Conservation (phyloP, 2,797 vertebrate genomes). For the Pseudochirops cupreus region DNA sequence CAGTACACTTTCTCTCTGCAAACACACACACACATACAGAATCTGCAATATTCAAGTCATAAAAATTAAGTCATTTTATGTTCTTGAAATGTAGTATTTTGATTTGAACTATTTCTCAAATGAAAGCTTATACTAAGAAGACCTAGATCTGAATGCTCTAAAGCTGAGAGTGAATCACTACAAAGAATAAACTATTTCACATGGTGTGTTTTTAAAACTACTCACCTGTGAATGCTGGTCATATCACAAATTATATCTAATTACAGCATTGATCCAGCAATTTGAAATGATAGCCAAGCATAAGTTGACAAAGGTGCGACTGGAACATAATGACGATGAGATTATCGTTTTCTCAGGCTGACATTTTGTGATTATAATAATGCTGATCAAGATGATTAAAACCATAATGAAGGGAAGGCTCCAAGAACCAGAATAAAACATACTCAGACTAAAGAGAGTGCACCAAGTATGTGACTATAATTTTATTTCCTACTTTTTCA, state of each 20-base stretch:
- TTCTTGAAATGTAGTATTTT: slow-evolving; percentile 73
- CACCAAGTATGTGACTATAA: slow-evolving; percentile 53
- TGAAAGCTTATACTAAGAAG: slow-evolving; percentile 53
- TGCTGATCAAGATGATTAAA: slow-evolving; percentile 85
- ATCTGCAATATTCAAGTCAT: slow-evolving; percentile 50
- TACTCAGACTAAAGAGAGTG: slow-evolving; percentile 17
- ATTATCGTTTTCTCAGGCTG: slow-evolving; percentile 84
- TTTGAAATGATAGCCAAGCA: slow-evolving; percentile 81
- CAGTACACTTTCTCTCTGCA: background rate
- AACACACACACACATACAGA: background rate
- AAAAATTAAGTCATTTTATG: slow-evolving; percentile 68
- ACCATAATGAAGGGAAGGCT: slow-evolving; percentile 78
- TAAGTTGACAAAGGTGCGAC: slow-evolving; percentile 86
- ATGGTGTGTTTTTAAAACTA: slow-evolving; percentile 72
- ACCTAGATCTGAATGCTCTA: slow-evolving; percentile 45
- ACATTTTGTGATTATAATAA: slow-evolving; percentile 85
- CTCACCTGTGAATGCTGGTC: slow-evolving; percentile 82
- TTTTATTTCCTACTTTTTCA: slow-evolving; percentile 60
- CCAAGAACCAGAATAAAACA: slow-evolving; percentile 78
- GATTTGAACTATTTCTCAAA: slow-evolving; percentile 64
- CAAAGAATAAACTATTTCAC: slow-evolving; percentile 71
- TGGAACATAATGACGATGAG: slow-evolving; percentile 83
- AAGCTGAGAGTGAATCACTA: slow-evolving; percentile 49
- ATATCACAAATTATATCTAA: slow-evolving; percentile 79
- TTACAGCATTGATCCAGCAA: slow-evolving; percentile 78